Base-by-base conservation (phyloP, 2,888 invertebrate genomes). In the Mantis religiosa region DNA sequence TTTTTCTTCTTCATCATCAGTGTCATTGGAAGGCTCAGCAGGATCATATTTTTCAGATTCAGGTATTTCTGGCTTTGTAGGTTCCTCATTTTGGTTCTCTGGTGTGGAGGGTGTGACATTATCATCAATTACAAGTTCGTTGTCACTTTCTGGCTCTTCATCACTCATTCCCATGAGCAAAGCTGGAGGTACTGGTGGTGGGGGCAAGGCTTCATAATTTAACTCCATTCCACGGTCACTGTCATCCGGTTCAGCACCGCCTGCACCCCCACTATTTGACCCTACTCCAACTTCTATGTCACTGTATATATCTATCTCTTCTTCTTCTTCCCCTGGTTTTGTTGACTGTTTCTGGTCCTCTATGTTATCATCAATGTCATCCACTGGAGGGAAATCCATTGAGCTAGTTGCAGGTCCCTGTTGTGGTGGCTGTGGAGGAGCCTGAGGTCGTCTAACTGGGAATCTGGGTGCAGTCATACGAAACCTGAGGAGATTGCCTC, bases 271-370 rank as follows among this genome's bases (percentile, higher is more conserved):
- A 41, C 84, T 85, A 12, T 87, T 83, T 28, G 86, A 83, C 25
- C 83, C 85, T 85, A 87, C 91, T 84, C 91, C 91, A 28, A 91
- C 93, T 91, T 95, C 95, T 84, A 95, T 95, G 90, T 96, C 95
- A 90, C 95, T 95, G 91, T 95, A 96, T 90, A 95, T 94, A 91
- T 96, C 95, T 82, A 95, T 93, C 90, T 95, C 95, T 83, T 93
- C 92, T 83, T 92, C 91, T 84, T 92, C 92, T 28, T 90, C 88
- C 8, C 89, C 89, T n/a, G 83, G 83, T 7, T 34, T 30, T 83
- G 85, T 28, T 4, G 41, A 34, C 6, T 28, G 30, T 82, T 84
- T 88, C 82, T 88, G 88, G 34, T n/a, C 28, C 7, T 84, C 87
- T 28, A 86, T 47, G n/a, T 82, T 82, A 82, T 85, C 86, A 30